Evolutionary conservation across 92 coral and sea anemone species (phyloP), one percentile per base, ranked within the genome.

Genomic region (Porites evermanni): DNA sequence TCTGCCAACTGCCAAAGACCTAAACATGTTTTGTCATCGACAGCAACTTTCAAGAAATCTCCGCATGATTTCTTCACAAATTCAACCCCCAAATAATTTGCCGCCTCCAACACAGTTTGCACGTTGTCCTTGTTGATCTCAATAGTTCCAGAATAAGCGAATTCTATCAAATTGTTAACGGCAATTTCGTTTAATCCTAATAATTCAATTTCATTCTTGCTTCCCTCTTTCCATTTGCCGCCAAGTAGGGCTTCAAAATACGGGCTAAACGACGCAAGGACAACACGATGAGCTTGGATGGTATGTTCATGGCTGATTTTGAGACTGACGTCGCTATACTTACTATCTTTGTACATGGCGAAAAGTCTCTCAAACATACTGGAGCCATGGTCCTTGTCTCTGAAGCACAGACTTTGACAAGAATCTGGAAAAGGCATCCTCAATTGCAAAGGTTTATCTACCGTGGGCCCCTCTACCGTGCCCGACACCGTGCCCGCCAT

Each of bases 61-160:
- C 72, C 78, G 53, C 98, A 94, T 7, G 93, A 85, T 70, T 84
- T 87, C 61, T 84, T 87, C 0, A 92, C 92, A 71, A 89, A 93
- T 64, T 92, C 89, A 24, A 94, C 86, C 9, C 89, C 93, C 77
- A 96, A 80, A 64, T 89, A 96, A 59, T 89, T 86, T 4, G 98
- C 93, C 23, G 94, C 98, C 10, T 87, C 93, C 12, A 96, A 89
- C 21, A 96, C 77, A 68, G 91, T 84, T 61, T 84, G 88, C 11
- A 96, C 94, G 76, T 94, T 94, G 72, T 88, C 95, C 17, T 88
- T 69, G 29, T 72, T 83, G 9, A 94, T 74, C 16, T 82, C 81
- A 60, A 94, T 70, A 59, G 85, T 70, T 12, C 98, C 98, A 18
- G 95, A 84, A 75, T 96, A 96, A 9, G 94, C 98, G 86, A 92